These are phyloP conservation scores for Hesperia comma DNA, from an alignment of 2,888 invertebrate genomes.

Conservation along the genomic window DNA sequence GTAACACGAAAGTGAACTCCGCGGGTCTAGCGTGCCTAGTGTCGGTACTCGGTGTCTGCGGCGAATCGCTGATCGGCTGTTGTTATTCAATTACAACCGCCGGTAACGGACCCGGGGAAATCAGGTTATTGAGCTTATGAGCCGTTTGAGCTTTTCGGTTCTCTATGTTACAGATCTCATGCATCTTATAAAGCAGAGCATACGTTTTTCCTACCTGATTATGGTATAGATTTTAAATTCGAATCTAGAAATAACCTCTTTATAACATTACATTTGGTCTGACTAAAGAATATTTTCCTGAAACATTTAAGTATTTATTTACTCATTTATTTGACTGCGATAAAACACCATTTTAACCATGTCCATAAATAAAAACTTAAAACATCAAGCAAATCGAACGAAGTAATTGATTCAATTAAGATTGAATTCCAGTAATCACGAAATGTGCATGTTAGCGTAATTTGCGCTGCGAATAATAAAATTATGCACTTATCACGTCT, in stretches of 20 bases:
- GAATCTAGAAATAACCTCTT: no score
- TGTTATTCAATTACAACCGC: conserved; percentile 32
- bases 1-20: conserved; percentile 19
- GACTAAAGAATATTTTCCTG: no score
- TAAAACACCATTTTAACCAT: no score
- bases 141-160: not conserved
- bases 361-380: no score
- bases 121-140: conserved; percentile 8
- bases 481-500: conserved; percentile 22
- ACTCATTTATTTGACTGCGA: no score
- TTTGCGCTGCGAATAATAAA: conserved; percentile 9
- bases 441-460: not conserved
- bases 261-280: no score
- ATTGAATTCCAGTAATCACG: not conserved
- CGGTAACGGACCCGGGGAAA: conserved; percentile 24
- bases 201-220: not conserved
- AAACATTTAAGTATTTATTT: no score
- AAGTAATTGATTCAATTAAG: conserved; percentile 21
- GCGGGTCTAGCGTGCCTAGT: conserved; percentile 7
- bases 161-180: not conserved
- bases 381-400: no score
- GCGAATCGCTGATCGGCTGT: conserved; percentile 22
- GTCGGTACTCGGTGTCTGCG: conserved; percentile 21
- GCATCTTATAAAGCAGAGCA: no score
- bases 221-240: no score